Evolutionary conservation across 2,888 invertebrate genomes (phyloP), one percentile per base, ranked within the genome.

Genomic region (Drosophila birchii): DNA sequence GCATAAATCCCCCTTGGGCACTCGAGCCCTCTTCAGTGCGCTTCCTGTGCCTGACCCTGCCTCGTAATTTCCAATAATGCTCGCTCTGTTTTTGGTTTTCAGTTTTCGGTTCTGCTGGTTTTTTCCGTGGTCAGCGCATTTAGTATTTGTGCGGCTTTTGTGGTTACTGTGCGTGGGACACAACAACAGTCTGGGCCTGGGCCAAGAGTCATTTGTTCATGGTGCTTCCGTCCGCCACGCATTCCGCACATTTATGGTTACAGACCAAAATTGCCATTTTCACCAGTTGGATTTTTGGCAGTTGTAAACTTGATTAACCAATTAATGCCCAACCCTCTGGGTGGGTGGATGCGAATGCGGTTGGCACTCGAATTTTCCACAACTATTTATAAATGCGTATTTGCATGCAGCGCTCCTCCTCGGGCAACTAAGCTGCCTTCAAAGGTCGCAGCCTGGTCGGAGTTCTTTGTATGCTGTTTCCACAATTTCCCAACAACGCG

Each of bases 111-210:
- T 16, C 16, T 53, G 20, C 60, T 45, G 44, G 63, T 56, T 69
- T 70, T 70, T 62, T 29, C 38, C 45, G 45, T 63, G 64, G 66
- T 57, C 60, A 63, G 41, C 73, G 45, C 72, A 74, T 68, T 67
- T 71, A 70, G 70, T 75, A 76, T 66, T 74, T 76, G 49, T 85
- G 81, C 55, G 81, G 81, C 64, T 81, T 81, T 79, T 81, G 86
- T 39, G 81, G 81, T 79, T 67, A 58, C 41, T 61, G 56, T 56
- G 41, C 69, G 36, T 74, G 64, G 59, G 51, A 38, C 53, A 68
- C 38, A 51, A 68, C 38, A 51, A 16, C 43, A 49, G 53, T 18
- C 32, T 43, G 64, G 61, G 20, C 18, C 34, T 12, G 20, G 43
- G 16, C 36, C 36, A 36, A 36, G 59, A 58, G 36, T 49, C 59